Evolutionary conservation across 1,140 invertebrate genomes (phyloP).

Genomic region (Achatina immaculata): DNA sequence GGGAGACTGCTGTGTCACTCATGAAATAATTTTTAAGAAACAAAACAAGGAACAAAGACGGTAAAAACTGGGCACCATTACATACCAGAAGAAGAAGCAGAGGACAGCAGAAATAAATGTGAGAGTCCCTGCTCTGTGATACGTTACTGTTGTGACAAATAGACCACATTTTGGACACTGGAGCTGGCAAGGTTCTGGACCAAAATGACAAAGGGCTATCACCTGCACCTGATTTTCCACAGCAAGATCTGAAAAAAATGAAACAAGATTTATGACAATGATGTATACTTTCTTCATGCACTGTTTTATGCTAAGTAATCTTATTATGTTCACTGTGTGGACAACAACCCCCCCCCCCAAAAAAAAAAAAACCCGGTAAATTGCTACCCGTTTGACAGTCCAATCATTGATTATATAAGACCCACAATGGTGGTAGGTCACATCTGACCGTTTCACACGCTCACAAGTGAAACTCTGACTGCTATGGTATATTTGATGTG

Average conservation of each 20-base stretch:
- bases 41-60: no score
- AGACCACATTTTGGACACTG: slow-evolving; percentile 23
- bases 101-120: slow-evolving; percentile 21
- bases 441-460: no score
- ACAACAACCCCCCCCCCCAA: neutral
- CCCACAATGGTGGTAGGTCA: no score
- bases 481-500: no score
- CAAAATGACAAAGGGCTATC: neutral
- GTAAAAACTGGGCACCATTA: no score
- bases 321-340: neutral
- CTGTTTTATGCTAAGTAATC: neutral
- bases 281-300: no score
- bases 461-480: no score
- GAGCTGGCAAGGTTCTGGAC: slow-evolving; percentile 15
- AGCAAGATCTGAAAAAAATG: neutral
- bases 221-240: neutral
- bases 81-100: slow-evolving; percentile 34
- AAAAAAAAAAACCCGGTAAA: no score
- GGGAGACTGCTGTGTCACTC: no score
- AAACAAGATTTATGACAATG: neutral
- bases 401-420: neutral
- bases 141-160: neutral
- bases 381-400: neutral
- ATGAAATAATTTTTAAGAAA: no score
- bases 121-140: slow-evolving; percentile 8